Conservation (phyloP, 2,888 invertebrate genomes). For the Heliconius cydno region DNA sequence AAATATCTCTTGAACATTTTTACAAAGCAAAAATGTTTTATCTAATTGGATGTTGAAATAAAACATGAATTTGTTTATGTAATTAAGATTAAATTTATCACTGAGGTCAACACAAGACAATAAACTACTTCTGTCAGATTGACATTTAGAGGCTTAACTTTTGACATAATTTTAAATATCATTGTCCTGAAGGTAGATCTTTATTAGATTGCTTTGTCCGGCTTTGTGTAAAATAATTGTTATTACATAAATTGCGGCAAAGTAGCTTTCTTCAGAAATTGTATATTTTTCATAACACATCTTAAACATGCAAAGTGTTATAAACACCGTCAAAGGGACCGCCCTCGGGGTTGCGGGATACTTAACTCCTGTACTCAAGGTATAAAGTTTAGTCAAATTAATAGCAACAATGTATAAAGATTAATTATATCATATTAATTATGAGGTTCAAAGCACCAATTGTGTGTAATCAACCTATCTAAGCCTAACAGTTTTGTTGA, state of each 20-base stretch:
- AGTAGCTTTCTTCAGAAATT: not conserved
- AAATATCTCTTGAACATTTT: too few species aligned
- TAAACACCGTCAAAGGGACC: conserved; percentile 97
- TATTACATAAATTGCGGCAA: conserved; percentile 32
- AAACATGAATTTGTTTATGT: not conserved
- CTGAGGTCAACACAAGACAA: not conserved
- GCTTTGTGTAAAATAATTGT: conserved; percentile 39
- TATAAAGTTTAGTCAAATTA: conserved; percentile 60
- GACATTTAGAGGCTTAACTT: conserved; percentile 5
- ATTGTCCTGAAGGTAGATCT: conserved; percentile 25
- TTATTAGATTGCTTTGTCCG: conserved; percentile 43
- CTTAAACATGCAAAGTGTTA: conserved; percentile 94
- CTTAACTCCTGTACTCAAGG: conserved; percentile 97
- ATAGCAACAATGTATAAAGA: not conserved
- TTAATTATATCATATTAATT: conserved; percentile 8
- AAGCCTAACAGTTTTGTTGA: conserved; percentile 6
- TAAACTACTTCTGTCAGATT: not conserved
- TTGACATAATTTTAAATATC: conserved; percentile 24
- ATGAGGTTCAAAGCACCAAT: not conserved
- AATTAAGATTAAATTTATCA: not conserved
- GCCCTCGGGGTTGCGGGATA: conserved; percentile 98
- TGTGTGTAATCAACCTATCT: not conserved
- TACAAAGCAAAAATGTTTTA: too few species aligned
- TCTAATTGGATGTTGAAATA: too few species aligned
- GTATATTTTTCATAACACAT: conserved; percentile 1